These are phyloP conservation scores for Sinelater perroti DNA, from an alignment of 2,888 invertebrate genomes.

Conservation along the genomic window DNA sequence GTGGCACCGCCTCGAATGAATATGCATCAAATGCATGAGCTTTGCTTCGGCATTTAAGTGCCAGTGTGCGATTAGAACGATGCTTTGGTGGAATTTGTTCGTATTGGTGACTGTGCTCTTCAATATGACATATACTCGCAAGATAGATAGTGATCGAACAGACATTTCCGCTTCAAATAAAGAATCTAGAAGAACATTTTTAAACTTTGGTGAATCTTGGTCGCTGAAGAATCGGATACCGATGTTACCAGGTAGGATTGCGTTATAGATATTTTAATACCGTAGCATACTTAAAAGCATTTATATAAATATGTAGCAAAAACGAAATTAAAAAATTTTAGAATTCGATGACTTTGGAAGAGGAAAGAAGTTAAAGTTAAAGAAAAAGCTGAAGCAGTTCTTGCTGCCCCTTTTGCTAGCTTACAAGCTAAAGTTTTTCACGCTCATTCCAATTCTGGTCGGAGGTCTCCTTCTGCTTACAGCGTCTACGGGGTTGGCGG, in stretches of 20 bases:
- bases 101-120: constrained; percentile 27
- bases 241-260: constrained; percentile 53
- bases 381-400: constrained; percentile 73
- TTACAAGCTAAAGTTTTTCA: constrained; percentile 84
- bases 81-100: constrained; percentile 31
- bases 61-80: constrained; percentile 11
- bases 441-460: constrained; percentile 78
- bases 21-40: constrained; percentile 2
- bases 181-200: constrained; percentile 49
- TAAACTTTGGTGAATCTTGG: constrained; percentile 49
- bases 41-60: constrained; percentile 7
- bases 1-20: neutral
- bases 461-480: constrained; percentile 76
- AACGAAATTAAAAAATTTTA: too few relatives aligned
- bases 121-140: constrained; percentile 16
- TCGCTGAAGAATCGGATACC: constrained; percentile 54
- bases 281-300: too few relatives aligned
- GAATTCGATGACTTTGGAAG: constrained; percentile 28
- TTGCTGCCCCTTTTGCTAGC: constrained; percentile 80
- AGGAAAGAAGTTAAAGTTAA: constrained; percentile 45
- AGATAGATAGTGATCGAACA: constrained; percentile 20
- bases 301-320: neutral
- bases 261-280: too few relatives aligned
- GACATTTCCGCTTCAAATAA: constrained; percentile 46
- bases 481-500: constrained; percentile 82